A percentile compares a stretch with the other conserved stretches of the same genome.
Evolutionary conservation across 2,888 invertebrate genomes (phyloP).

Genomic region (Fragum sueziense): DNA sequence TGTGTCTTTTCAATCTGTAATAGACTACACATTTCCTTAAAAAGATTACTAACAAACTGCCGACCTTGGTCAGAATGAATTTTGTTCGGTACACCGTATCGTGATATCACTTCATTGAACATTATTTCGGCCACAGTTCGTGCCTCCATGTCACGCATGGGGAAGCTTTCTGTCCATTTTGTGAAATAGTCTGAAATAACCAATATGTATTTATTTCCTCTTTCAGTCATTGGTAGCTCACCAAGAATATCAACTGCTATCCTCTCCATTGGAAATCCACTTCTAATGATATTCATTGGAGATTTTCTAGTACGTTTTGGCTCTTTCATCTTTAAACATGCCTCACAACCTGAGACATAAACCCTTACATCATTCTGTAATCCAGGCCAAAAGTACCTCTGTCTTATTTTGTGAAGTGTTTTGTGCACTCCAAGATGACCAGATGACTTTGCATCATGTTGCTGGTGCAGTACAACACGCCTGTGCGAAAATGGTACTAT

Average conservation of each 20-base stretch:
- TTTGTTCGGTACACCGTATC: slow-evolving; percentile 19
- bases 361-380: slow-evolving; percentile 26
- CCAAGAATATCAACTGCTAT: slow-evolving; percentile 25
- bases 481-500: slow-evolving; percentile 13
- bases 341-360: slow-evolving; percentile 18
- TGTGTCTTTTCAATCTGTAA: slow-evolving; percentile 27
- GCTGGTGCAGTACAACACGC: background rate
- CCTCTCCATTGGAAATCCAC: slow-evolving; percentile 33
- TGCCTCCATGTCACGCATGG: slow-evolving; percentile 27
- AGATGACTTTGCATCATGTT: slow-evolving; percentile 24
- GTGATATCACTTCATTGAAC: slow-evolving; percentile 17
- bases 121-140: background rate
- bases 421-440: slow-evolving; percentile 29
- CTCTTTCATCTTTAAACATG: slow-evolving; percentile 22
- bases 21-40: slow-evolving; percentile 31
- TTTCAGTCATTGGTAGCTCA: slow-evolving; percentile 23
- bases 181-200: slow-evolving; percentile 34
- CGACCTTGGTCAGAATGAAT: slow-evolving; percentile 41
- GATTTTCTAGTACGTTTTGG: slow-evolving; percentile 6
- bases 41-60: slow-evolving; percentile 32
- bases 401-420: slow-evolving; percentile 4
- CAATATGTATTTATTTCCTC: slow-evolving; percentile 23
- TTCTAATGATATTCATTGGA: slow-evolving; percentile 19
- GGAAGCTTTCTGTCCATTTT: slow-evolving; percentile 28
- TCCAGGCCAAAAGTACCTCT: slow-evolving; percentile 31